phyloP scores from a whole-genome alignment of 2,113 vertebrate species.

The Scomber japonicus region DNA sequence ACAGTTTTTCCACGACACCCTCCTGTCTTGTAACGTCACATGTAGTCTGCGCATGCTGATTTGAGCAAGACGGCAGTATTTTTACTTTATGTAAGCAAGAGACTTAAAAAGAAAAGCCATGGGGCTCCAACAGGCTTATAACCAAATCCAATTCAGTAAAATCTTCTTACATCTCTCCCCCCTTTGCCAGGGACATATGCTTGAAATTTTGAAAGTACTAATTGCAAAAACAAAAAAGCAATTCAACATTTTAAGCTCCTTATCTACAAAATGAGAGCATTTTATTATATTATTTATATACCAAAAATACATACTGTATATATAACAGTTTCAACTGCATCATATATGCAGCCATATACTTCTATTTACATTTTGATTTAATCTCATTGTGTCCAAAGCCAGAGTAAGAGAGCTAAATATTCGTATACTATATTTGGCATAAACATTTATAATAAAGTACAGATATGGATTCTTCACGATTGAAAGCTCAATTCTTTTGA shows the following conservation, averaged over 20 bases:
- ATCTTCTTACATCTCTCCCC: constrained; percentile 81
- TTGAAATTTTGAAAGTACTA: constrained; percentile 16
- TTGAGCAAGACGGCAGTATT: constrained; percentile 32
- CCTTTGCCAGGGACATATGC: constrained; percentile 41
- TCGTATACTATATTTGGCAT: constrained; percentile 1
- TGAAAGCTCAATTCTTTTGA: not conserved
- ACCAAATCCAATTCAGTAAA: constrained; percentile 85
- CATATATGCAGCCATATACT: constrained; percentile 2
- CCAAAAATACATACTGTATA: not conserved
- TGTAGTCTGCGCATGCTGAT: constrained; percentile 8
- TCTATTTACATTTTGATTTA: not conserved
- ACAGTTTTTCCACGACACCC: not conserved
- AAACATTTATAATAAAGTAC: constrained; percentile 26
- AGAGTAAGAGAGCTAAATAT: constrained; percentile 16
- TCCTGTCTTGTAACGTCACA: constrained; percentile 7
- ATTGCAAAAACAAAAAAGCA: not conserved
- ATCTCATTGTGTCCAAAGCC: not conserved
- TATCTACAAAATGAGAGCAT: constrained; percentile 11
- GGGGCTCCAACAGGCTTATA: constrained; percentile 76
- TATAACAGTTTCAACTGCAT: not conserved
- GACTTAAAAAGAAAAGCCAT: constrained; percentile 86
- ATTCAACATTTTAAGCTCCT: not conserved
- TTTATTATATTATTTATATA: constrained; percentile 3
- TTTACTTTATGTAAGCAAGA: constrained; percentile 78
- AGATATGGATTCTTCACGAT: not conserved